Percentiles rank a stretch among this genome's conserved stretches.
These are phyloP conservation scores for Drosophila novamexicana DNA, from an alignment of 1,140 invertebrate species.

Conservation along the genomic window DNA sequence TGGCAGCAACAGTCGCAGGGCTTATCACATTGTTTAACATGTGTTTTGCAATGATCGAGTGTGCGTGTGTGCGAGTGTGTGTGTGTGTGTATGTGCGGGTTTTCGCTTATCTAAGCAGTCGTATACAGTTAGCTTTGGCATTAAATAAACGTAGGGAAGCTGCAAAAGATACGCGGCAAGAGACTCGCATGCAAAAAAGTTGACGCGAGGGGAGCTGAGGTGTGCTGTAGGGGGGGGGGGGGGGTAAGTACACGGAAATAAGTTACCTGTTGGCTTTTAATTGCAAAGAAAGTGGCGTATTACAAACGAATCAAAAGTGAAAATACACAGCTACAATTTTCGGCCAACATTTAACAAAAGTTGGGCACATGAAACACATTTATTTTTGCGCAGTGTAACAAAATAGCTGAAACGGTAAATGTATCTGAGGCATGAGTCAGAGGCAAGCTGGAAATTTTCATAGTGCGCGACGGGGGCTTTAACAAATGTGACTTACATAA, in stretches of 20 bases:
- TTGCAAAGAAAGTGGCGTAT: conserved; percentile 58
- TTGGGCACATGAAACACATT: neutral
- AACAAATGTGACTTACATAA: conserved; percentile 36
- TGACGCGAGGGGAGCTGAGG: neutral
- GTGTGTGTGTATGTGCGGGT: conserved; percentile 8
- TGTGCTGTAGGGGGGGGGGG: no score
- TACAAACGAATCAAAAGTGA: conserved; percentile 65
- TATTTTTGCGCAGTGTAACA: neutral
- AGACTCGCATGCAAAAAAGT: conserved; percentile 1
- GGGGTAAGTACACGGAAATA: conserved; percentile 21
- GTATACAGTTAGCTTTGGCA: conserved; percentile 8
- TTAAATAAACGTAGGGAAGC: conserved; percentile 25
- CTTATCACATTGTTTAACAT: conserved; percentile 60
- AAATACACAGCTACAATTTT: conserved; percentile 4
- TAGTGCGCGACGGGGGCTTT: conserved; percentile 3
- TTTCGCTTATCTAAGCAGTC: conserved; percentile 44
- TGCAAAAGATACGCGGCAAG: neutral
- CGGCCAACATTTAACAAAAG: neutral
- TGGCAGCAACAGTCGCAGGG: conserved; percentile 47
- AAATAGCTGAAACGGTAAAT: conserved; percentile 1
- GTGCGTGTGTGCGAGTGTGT: neutral
- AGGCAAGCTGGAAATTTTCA: conserved; percentile 29
- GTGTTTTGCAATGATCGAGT: conserved; percentile 50
- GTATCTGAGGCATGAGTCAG: conserved; percentile 54
- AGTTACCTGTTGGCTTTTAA: conserved; percentile 6